A percentile compares a stretch with the other conserved stretches of the same genome.
Evolutionary conservation across 2,797 vertebrate species (phyloP).

Genomic region (Dendrocincla tyrannina): DNA sequence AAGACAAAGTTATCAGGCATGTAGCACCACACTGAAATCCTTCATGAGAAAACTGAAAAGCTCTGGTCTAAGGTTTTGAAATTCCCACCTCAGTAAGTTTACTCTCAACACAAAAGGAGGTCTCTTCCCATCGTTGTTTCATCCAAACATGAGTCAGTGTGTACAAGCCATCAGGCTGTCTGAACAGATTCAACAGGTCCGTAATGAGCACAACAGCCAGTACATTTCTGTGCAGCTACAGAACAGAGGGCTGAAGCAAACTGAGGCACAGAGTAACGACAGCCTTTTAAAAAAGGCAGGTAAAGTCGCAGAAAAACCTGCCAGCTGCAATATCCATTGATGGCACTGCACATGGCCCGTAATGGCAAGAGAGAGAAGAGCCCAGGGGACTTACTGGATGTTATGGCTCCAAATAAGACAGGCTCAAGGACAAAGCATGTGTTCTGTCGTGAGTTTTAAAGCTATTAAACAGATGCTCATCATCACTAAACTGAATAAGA

Average conservation of each 20-base stretch:
- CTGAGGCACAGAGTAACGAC: background rate
- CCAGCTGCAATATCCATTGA: background rate
- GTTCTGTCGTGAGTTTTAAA: background rate
- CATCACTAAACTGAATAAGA: background rate
- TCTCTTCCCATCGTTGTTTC: background rate
- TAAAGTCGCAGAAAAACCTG: background rate
- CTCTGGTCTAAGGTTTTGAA: background rate
- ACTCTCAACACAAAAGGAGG: background rate
- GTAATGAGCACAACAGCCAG: background rate
- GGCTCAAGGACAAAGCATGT: background rate
- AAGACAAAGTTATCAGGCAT: background rate
- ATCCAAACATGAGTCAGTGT: background rate
- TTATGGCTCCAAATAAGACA: background rate
- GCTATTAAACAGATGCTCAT: background rate
- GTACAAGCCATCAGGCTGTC: background rate
- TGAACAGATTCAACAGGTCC: background rate
- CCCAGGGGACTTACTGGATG: background rate
- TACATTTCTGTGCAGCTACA: background rate
- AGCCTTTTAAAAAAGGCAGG: background rate
- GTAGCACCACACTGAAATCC: accelerated
- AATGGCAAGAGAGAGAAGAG: background rate
- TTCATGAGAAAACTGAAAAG: background rate
- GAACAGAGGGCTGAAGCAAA: background rate
- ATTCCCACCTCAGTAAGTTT: background rate
- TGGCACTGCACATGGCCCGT: accelerated